Percentiles rank a stretch among this genome's conserved stretches.
phyloP scores from a whole-genome alignment of 37 sponge, comb jelly and placozoan species.

The Spongilla lacustris region DNA sequence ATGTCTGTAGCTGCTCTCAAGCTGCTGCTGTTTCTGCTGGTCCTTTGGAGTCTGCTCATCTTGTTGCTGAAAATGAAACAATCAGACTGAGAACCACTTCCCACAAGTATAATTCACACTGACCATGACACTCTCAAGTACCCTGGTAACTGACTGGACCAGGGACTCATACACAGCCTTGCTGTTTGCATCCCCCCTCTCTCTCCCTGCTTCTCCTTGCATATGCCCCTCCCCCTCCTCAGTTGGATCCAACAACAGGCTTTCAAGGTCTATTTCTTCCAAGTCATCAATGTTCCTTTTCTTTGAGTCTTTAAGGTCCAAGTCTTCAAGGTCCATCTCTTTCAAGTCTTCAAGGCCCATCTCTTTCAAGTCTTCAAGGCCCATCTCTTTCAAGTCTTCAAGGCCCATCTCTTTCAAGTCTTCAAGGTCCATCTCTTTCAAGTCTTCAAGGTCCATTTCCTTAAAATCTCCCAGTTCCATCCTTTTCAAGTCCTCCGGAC shows the following conservation, averaged over 20 bases:
- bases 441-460: not conserved
- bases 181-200: not conserved
- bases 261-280: not conserved
- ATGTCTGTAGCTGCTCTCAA: constrained; percentile 21
- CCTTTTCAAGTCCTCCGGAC: not conserved
- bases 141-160: not conserved
- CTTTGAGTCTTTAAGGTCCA: not conserved
- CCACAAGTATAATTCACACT: not conserved
- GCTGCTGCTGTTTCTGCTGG: not conserved
- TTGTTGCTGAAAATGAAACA: not conserved
- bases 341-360: too few relatives aligned
- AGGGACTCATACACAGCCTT: not conserved
- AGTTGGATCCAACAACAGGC: not conserved
- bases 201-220: not conserved
- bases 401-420: not conserved
- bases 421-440: not conserved
- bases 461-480: not conserved
- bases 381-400: not conserved
- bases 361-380: not conserved
- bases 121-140: constrained; percentile 9
- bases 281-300: not conserved
- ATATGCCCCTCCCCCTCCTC: not conserved
- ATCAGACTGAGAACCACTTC: not conserved
- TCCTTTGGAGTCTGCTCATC: constrained; percentile 26
- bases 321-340: too few relatives aligned